phyloP scores from a whole-genome alignment of 2,888 invertebrate species.

The Parnassius apollo region DNA sequence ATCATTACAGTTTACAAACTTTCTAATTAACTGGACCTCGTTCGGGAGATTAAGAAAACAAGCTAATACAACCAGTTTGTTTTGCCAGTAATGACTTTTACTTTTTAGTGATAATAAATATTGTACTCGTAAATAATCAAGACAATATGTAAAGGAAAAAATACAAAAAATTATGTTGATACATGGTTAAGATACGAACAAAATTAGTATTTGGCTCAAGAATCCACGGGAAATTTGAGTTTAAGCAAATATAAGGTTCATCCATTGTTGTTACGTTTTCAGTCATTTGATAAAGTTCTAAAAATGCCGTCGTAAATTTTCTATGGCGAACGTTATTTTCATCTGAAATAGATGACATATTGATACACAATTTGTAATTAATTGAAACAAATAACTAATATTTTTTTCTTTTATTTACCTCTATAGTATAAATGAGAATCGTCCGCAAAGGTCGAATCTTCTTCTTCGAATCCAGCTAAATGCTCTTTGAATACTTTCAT shows the following conservation, averaged over 20 bases:
- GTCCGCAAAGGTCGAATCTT: slow-evolving; percentile 68
- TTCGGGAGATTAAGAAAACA: no score
- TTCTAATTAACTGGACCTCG: no score
- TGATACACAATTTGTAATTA: no score
- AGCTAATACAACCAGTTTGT: no score
- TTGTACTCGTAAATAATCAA: no score
- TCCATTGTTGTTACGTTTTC: slow-evolving; percentile 67
- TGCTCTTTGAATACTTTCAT: slow-evolving; percentile 74
- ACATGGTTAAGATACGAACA: slow-evolving; percentile 45
- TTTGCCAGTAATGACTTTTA: no score
- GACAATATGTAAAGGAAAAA: no score
- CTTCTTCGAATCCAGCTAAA: slow-evolving; percentile 62
- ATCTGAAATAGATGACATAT: slow-evolving; percentile 41
- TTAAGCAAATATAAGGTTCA: slow-evolving; percentile 62
- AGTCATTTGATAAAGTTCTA: slow-evolving; percentile 63
- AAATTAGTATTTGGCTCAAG: slow-evolving; percentile 70
- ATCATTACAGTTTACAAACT: no score
- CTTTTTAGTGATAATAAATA: no score
- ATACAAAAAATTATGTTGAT: no score
- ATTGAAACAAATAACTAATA: no score
- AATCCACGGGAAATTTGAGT: slow-evolving; percentile 73
- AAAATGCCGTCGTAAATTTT: slow-evolving; percentile 64
- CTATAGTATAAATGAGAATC: slow-evolving; percentile 72
- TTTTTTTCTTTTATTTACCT: slow-evolving; percentile 43
- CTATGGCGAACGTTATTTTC: slow-evolving; percentile 59